A percentile compares a stretch with the other conserved stretches of the same genome.
These are phyloP conservation scores for Dynastes hyllus DNA, from an alignment of 2,888 invertebrate species.

Conservation along the genomic window DNA sequence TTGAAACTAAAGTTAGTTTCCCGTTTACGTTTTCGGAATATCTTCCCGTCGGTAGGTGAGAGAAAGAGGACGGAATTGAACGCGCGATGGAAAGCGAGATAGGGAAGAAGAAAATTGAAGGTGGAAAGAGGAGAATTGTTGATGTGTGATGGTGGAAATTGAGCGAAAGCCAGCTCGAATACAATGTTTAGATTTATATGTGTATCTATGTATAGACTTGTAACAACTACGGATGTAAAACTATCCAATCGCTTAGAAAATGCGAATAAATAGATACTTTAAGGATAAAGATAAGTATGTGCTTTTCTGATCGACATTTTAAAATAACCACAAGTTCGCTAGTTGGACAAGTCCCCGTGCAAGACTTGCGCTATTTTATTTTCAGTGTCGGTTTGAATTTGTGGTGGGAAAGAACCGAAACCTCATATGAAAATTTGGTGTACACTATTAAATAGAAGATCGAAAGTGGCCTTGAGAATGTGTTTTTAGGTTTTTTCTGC, in stretches of 20 bases:
- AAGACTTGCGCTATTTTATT: no score
- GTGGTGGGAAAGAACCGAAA: no score
- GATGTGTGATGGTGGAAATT: slow-evolving; percentile 19
- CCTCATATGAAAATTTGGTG: no score
- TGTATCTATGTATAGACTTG: not conserved
- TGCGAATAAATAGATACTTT: no score
- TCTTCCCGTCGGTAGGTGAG: slow-evolving; percentile 46
- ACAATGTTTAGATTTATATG: slow-evolving; percentile 13
- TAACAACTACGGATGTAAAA: not conserved
- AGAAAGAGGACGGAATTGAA: slow-evolving; percentile 17
- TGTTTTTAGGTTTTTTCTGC: no score
- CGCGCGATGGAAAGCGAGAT: not conserved
- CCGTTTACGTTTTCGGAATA: slow-evolving; percentile 59
- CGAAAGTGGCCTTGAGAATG: no score
- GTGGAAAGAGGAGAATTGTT: not conserved
- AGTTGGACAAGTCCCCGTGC: no score
- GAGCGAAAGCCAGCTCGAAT: not conserved
- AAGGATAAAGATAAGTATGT: no score
- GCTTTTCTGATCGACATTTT: no score
- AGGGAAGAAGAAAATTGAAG: not conserved
- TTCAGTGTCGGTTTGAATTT: no score
- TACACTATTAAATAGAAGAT: no score
- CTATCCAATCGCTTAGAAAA: not conserved
- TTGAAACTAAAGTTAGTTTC: slow-evolving; percentile 62
- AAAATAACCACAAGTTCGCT: no score